Conservation (phyloP, 2,113 vertebrate species). For the Triplophysa rosa region DNA sequence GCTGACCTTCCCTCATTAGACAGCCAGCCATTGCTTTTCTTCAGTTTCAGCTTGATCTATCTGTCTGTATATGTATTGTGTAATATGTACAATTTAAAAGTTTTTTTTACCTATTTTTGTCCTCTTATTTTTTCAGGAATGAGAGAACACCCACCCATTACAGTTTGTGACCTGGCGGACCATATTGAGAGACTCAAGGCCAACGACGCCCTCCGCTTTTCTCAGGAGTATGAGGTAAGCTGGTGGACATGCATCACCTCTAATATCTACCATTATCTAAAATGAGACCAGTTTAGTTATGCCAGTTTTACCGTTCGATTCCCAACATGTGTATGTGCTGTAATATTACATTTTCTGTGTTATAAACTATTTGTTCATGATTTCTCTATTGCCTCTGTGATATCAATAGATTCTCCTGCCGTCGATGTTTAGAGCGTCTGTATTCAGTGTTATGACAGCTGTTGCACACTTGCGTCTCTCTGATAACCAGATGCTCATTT, state of each 20-base stretch:
- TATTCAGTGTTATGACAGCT: conserved; percentile 27
- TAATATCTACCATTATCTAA: background rate
- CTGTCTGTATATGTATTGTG: no score
- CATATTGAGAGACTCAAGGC: conserved; percentile 90
- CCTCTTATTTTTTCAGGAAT: conserved; percentile 73
- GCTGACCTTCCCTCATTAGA: conserved; percentile 53
- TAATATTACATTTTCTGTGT: background rate
- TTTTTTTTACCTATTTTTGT: no score
- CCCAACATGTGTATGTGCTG: no score
- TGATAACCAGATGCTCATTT: conserved; percentile 32
- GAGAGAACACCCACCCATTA: conserved; percentile 86
- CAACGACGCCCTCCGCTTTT: conserved; percentile 91
- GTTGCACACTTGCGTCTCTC: background rate
- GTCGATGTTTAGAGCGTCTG: background rate
- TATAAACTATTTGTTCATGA: background rate
- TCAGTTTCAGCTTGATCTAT: conserved; percentile 55
- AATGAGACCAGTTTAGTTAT: no score
- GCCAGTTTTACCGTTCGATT: no score
- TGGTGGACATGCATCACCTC: background rate
- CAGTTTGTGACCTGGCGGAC: conserved; percentile 83
- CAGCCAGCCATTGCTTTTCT: conserved; percentile 52
- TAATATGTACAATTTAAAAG: no score
- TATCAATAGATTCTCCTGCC: conserved; percentile 3
- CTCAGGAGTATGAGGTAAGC: conserved; percentile 93
- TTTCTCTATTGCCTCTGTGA: background rate